Evolutionary conservation across 1,140 invertebrate species (phyloP).

Genomic region (Brachionus manjavacas): DNA sequence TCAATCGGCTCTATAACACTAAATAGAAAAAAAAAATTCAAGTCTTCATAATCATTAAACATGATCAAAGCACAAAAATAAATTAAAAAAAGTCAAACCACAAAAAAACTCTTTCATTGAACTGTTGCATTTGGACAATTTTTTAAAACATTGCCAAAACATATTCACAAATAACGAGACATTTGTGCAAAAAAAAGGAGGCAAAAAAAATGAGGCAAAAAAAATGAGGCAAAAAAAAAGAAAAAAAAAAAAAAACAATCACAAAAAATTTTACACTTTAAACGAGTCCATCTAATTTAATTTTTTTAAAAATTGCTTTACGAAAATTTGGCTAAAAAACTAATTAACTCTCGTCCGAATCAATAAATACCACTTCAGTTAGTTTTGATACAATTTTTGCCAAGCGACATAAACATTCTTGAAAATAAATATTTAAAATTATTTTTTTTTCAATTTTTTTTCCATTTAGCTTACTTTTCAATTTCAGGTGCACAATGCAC

Average conservation of each 20-base stretch:
- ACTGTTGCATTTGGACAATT: not conserved
- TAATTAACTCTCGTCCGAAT: not conserved
- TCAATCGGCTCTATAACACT: not conserved
- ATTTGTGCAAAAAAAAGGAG: not conserved
- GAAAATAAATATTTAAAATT: not conserved
- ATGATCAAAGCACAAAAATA: not conserved
- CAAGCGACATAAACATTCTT: conserved; percentile 38
- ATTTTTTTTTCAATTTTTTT: not conserved
- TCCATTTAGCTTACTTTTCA: conserved; percentile 85
- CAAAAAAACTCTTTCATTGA: not conserved
- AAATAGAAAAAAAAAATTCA: conserved; percentile 5
- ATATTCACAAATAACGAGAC: not conserved
- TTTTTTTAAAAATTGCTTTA: not conserved
- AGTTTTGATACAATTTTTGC: conserved; percentile 41
- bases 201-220: not conserved
- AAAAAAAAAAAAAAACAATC: not conserved
- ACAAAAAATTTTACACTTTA: not conserved
- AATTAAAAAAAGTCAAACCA: not conserved
- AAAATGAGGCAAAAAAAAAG: not conserved
- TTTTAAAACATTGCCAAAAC: not conserved
- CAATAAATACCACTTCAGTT: not conserved
- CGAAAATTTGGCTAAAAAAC: not conserved
- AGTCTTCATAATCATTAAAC: conserved; percentile 19
- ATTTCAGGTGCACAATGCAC: conserved; percentile 98
- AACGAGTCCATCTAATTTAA: not conserved